Base-by-base conservation (phyloP, 2,888 invertebrate species). In the Macropis europaea region DNA sequence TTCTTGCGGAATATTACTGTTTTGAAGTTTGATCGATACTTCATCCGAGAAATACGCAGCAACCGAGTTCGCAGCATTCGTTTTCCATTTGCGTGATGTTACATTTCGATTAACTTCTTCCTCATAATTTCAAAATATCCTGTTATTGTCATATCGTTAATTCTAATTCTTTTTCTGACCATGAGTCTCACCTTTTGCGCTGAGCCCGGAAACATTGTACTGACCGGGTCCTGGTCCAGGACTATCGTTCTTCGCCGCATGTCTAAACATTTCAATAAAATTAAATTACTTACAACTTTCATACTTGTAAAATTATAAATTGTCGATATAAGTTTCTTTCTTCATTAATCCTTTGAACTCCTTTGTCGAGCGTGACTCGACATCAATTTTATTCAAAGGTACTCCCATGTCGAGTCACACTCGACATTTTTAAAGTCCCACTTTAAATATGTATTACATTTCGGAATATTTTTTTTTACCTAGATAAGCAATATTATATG, bases 141-240 rank as follows among this genome's bases (percentile, higher is more conserved):
- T n/a, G n/a, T n/a, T n/a, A n/a, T n/a, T n/a, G n/a, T n/a, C n/a
- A n/a, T n/a, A n/a, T n/a, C n/a, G n/a, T n/a, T 7, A 26, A 24
- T 28, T 50, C n/a, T 6, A 6, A 32, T 1, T n/a, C 13, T 9
- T 13, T 48, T 2, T n/a, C 24, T 45, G 13, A 30, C 22, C 13
- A 26, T 0, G 13, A 6, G 6, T 2, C 13, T 90, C 90, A 93
- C 97, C 97, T 93, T 95, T 97, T 42, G 95, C 92, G 60, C 95
- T 95, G 86, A 97, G 92, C 70, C 97, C 96, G 77, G 95, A 94
- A 47, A 97, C 95, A 89, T 97, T 96, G 90, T 97, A 97, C 74
- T 95, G 94, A n/a, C 96, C 97, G 13, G 97, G 97, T 17, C 97
- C 97, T 1, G 97, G 97, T 28, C 97, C 97, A 43, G 93, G 91